phyloP scores from a whole-genome alignment of 2,888 invertebrate genomes.

The Ennomos erosarius region DNA sequence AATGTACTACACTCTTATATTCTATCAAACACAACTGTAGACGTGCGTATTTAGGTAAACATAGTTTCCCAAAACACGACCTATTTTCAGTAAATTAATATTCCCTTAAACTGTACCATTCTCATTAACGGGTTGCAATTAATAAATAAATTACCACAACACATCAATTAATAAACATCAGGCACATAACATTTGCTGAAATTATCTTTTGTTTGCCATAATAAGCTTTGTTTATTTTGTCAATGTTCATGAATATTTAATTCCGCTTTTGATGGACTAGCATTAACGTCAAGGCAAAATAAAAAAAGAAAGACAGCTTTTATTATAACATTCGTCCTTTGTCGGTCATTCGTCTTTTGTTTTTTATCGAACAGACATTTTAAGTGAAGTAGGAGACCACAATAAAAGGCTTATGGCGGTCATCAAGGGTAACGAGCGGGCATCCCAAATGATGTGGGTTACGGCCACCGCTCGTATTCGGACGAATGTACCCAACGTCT shows the following conservation, averaged over 20 bases:
- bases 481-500: conserved; percentile 53
- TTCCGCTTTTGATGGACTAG: conserved; percentile 32
- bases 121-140: conserved; percentile 30
- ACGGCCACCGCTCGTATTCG: conserved; percentile 58
- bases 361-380: conserved; percentile 46
- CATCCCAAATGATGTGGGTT: conserved; percentile 64
- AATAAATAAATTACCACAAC: conserved; percentile 35
- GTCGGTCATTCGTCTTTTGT: conserved; percentile 37
- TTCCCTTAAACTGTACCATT: conserved; percentile 44
- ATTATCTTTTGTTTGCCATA: conserved; percentile 36
- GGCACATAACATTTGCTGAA: conserved; percentile 34
- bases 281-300: conserved; percentile 20
- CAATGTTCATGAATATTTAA: conserved; percentile 33
- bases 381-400: conserved; percentile 53
- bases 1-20: conserved; percentile 28
- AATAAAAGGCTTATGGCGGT: conserved; percentile 66
- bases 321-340: not conserved
- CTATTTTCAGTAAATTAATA: conserved; percentile 19
- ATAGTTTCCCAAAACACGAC: conserved; percentile 15
- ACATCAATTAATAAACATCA: conserved; percentile 34
- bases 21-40: conserved; percentile 30
- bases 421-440: conserved; percentile 67
- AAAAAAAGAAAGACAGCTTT: conserved; percentile 10
- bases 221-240: conserved; percentile 37
- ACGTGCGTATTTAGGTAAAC: conserved; percentile 4